Percentiles rank a stretch among this genome's conserved stretches.
Conservation (phyloP, 2,113 vertebrate species). For the Elephas maximus region DNA sequence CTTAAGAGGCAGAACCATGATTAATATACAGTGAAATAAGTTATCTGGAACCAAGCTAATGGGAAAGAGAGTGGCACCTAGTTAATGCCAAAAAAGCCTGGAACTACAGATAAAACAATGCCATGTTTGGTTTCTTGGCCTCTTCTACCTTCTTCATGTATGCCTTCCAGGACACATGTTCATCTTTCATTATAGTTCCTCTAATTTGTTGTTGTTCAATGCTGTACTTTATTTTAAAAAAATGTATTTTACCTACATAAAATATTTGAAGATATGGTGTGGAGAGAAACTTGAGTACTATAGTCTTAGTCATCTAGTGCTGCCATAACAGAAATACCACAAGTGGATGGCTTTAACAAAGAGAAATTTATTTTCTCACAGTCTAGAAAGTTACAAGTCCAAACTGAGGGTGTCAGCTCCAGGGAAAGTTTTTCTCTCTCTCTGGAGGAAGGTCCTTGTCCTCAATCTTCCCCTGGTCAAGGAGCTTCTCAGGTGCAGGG, state of each 20-base stretch:
- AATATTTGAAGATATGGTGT: not conserved
- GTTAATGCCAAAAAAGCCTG: not conserved
- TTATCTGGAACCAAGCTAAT: not conserved
- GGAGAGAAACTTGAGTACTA: not conserved
- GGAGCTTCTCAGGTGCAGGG: too few relatives aligned
- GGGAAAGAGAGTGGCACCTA: not conserved
- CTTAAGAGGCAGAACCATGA: not conserved
- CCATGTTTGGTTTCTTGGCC: not conserved
- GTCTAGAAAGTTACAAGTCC: too few relatives aligned
- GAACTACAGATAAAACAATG: not conserved
- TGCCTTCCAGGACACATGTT: not conserved
- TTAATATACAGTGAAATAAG: not conserved
- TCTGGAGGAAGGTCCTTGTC: too few relatives aligned
- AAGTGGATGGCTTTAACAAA: too few relatives aligned
- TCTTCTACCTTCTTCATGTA: not conserved
- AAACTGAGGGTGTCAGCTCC: too few relatives aligned
- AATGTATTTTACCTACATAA: not conserved
- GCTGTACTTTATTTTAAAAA: not conserved
- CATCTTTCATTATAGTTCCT: not conserved
- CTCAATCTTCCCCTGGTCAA: too few relatives aligned
- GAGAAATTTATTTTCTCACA: too few relatives aligned
- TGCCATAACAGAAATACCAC: too few relatives aligned
- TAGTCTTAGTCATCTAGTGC: too few relatives aligned
- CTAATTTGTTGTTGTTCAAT: not conserved
- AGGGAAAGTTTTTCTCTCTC: too few relatives aligned